phyloP scores from a whole-genome alignment of 1,140 invertebrate species.

The Callitettix versicolor region DNA sequence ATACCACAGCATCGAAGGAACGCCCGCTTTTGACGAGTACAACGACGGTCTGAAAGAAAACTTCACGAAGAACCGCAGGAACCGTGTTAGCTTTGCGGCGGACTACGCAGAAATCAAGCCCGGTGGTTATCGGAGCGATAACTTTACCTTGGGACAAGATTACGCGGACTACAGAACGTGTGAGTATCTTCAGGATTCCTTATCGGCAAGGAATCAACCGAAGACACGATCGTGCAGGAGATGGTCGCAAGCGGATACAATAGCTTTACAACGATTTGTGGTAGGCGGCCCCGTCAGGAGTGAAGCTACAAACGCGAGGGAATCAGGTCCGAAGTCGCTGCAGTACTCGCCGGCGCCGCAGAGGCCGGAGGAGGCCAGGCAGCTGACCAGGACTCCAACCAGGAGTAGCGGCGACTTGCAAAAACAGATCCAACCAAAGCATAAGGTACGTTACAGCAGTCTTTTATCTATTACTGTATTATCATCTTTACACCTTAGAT shows the following conservation, averaged over 20 bases:
- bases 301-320: conserved; percentile 28
- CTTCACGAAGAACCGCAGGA: not conserved
- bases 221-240: conserved; percentile 25
- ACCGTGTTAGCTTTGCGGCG: not conserved
- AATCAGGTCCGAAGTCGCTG: conserved; percentile 17
- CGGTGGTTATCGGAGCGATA: not conserved
- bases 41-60: conserved; percentile 6
- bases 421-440: conserved; percentile 30
- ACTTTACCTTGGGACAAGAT: not conserved
- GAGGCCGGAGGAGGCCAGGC: conserved; percentile 35
- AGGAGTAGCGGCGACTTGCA: conserved; percentile 34
- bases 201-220: conserved; percentile 19
- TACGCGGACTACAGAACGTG: not conserved
- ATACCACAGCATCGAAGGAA: conserved; percentile 24
- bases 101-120: not conserved
- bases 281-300: conserved; percentile 8
- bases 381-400: not conserved
- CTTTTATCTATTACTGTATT: not conserved
- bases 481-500: too few relatives aligned
- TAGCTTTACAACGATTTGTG: conserved; percentile 14
- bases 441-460: conserved; percentile 20
- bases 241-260: conserved; percentile 25
- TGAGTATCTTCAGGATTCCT: not conserved
- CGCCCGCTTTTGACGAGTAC: conserved; percentile 1
- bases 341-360: conserved; percentile 21